Evolutionary conservation across 1,140 invertebrate species (phyloP).

Genomic region (Drosophila ficusphila): DNA sequence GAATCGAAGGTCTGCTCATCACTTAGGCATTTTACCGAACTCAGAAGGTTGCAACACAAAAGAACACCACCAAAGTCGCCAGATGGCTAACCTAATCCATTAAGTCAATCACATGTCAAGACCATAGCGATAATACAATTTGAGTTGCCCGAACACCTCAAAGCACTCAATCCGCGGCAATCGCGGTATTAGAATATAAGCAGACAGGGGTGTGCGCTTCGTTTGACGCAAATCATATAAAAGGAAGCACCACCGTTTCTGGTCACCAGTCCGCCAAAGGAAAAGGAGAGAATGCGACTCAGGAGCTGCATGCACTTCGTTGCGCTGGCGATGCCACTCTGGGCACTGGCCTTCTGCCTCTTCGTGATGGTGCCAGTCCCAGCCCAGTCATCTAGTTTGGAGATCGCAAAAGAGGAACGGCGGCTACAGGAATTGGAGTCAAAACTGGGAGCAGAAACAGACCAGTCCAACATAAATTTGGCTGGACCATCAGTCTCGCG

Average conservation of each 20-base stretch:
- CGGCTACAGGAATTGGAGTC: conserved; percentile 26
- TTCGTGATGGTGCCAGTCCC: conserved; percentile 7
- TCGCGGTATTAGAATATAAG: conserved; percentile 22
- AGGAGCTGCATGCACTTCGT: conserved; percentile 19
- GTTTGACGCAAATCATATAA: conserved; percentile 5
- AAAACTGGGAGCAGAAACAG: conserved; percentile 16
- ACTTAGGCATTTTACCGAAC: too few species aligned
- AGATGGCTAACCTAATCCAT: conserved; percentile 33
- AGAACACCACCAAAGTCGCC: too few species aligned
- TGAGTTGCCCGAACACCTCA: conserved; percentile 6
- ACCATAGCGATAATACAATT: conserved; percentile 4
- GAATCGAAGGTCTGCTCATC: too few species aligned
- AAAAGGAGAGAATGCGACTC: conserved; percentile 21
- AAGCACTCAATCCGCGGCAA: background rate
- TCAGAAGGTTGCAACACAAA: too few species aligned
- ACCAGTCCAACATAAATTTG: conserved; percentile 3
- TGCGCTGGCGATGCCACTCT: conserved; percentile 16
- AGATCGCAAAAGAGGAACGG: conserved; percentile 9
- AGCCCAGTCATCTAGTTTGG: conserved; percentile 9
- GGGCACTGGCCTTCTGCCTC: conserved; percentile 15
- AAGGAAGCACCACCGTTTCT: background rate
- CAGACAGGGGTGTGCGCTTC: background rate
- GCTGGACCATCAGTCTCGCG: background rate
- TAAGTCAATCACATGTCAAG: conserved; percentile 35
- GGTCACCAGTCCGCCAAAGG: background rate